Base-by-base conservation (phyloP, 2,888 invertebrate genomes). In the Lysandra bellargus region DNA sequence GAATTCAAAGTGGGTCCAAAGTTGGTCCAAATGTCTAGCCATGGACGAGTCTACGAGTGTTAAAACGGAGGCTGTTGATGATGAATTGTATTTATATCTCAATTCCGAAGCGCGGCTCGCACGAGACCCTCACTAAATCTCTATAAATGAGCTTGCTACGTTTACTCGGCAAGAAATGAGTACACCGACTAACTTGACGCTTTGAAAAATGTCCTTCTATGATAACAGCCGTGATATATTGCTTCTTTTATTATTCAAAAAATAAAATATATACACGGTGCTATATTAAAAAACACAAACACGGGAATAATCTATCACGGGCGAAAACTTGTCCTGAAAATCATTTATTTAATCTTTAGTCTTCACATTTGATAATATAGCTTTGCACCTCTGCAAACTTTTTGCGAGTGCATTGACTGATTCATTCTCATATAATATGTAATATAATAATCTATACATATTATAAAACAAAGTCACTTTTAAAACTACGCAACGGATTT, bases 131-230 rank as follows among this genome's bases (percentile, higher is more conserved):
- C 40, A 73, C 73, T 73, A 73, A 73, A 73, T 73, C 73, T 73
- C 73, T 40, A 73, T 40, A 73, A 73, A 73, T 73, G 74, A 74
- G 74, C 74, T 44, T 44, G 74, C 74, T 74, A 74, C 74, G 74
- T 74, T 74, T 44, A 74, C 44, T 74, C 44, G 44, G 74, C 23
- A 74, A 74, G 44, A 74, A 44, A 74, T 40, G 44, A 44, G 44
- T 44, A 74, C 74, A 74, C 44, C 74, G 44, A 73, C 74, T 44
- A n/a, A 44, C 44, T 23, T 74, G 23, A 74, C 74, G 74, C 74
- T 74, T 44, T 74, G 74, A 74, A 74, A 44, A 44, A 69, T 69
- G 69, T 33, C 74, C 23, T n/a, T 74, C 44, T 74, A 44, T 44
- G 40, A 74, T 74, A 74, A 44, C 74, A 74, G 74, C 74, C 2